phyloP scores from a whole-genome alignment of 1,140 invertebrate genomes.

The Neelides sp. region DNA sequence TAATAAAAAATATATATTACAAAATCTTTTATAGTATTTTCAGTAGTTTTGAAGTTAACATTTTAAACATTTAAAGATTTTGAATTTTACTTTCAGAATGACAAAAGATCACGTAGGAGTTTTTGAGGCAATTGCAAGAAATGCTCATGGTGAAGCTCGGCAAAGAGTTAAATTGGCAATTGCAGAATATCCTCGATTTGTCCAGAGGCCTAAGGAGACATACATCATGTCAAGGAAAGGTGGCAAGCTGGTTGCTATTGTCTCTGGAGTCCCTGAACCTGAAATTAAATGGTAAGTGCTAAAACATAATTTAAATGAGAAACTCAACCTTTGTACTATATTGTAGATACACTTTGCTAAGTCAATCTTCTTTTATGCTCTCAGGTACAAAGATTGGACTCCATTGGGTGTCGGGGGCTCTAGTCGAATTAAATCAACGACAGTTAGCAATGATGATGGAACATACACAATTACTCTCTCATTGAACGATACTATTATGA shows the following conservation, averaged over 20 bases:
- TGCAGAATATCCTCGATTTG: slow-evolving; percentile 82
- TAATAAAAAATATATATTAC: not conserved
- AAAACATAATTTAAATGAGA: no score
- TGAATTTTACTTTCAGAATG: slow-evolving; percentile 47
- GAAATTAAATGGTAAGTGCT: slow-evolving; percentile 73
- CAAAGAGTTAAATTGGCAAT: slow-evolving; percentile 72
- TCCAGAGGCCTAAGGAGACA: slow-evolving; percentile 54
- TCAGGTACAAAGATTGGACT: slow-evolving; percentile 82
- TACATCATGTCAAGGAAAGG: slow-evolving; percentile 58
- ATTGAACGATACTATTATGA: slow-evolving; percentile 70
- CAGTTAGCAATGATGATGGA: slow-evolving; percentile 8
- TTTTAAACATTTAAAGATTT: slow-evolving; percentile 6
- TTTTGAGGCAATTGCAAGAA: slow-evolving; percentile 84
- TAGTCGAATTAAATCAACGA: slow-evolving; percentile 57
- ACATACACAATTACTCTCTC: slow-evolving; percentile 65
- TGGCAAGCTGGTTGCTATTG: slow-evolving; percentile 65
- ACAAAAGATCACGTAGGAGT: slow-evolving; percentile 76
- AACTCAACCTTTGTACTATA: no score
- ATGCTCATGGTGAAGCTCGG: slow-evolving; percentile 73
- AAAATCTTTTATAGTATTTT: no score
- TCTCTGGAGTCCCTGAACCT: slow-evolving; percentile 80
- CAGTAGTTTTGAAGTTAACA: not conserved
- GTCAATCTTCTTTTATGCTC: not conserved
- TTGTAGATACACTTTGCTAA: not conserved
- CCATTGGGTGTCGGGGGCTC: slow-evolving; percentile 55